These are phyloP conservation scores for Dicranocentrus wangi DNA, from an alignment of 2,888 invertebrate genomes.

Conservation along the genomic window DNA sequence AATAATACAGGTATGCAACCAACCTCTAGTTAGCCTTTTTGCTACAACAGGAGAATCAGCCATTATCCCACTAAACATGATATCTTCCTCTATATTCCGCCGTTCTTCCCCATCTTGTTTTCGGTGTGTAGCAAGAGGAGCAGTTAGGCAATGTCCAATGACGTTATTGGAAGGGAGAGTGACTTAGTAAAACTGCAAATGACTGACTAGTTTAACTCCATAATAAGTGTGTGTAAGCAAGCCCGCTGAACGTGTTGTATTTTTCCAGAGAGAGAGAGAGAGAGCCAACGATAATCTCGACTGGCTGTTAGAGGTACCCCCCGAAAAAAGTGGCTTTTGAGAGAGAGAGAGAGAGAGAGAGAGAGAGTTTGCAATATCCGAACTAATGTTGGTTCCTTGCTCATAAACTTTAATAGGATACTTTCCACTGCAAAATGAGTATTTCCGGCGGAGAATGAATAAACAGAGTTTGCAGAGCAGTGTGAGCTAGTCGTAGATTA, in stretches of 20 bases:
- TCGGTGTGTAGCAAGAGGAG: not conserved
- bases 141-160: conserved; percentile 15
- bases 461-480: no score
- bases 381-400: conserved; percentile 55
- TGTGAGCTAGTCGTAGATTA: conserved; percentile 51
- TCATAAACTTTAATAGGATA: conserved; percentile 62
- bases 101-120: not conserved
- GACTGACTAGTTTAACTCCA: no score
- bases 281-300: not conserved
- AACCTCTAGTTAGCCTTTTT: not conserved
- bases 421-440: conserved; percentile 58
- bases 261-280: not conserved
- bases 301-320: not conserved
- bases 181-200: conserved; percentile 33
- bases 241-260: not conserved
- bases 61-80: not conserved
- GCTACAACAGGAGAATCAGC: not conserved
- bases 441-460: conserved; percentile 46
- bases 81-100: not conserved
- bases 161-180: conserved; percentile 14
- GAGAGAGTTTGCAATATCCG: conserved; percentile 54
- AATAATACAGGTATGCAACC: not conserved
- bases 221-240: no score
- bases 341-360: not conserved
- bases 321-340: not conserved